Evolutionary conservation across 2,797 vertebrate species (phyloP).

Genomic region (Coluber constrictor): DNA sequence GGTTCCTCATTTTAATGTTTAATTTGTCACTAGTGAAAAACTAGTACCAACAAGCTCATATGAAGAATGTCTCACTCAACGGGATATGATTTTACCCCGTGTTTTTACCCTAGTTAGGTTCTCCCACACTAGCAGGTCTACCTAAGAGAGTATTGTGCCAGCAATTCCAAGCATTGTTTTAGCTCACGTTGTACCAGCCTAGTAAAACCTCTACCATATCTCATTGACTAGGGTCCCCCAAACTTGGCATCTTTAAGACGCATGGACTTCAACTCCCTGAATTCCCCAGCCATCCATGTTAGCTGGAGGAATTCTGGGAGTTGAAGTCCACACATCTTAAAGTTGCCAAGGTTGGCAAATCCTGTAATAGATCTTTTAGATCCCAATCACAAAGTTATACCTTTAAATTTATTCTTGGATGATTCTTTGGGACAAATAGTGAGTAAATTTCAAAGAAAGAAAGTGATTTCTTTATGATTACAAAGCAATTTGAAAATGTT

Average conservation of each 20-base stretch:
- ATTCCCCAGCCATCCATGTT: neutral
- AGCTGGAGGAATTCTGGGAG: neutral
- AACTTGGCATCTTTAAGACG: neutral
- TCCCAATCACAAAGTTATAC: neutral
- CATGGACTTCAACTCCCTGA: neutral
- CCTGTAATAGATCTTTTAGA: neutral
- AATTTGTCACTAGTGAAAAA: neutral
- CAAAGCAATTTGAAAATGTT: neutral
- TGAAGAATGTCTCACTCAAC: neutral
- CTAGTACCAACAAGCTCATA: neutral
- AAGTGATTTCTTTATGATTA: neutral
- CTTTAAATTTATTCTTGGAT: neutral
- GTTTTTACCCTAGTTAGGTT: neutral
- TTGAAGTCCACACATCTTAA: neutral
- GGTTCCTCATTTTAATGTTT: neutral
- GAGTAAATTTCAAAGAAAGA: neutral
- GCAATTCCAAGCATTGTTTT: neutral
- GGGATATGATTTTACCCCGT: neutral
- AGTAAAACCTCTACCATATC: neutral
- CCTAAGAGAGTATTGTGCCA: neutral
- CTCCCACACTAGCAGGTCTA: neutral
- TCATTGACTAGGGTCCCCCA: neutral
- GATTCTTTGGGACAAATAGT: neutral
- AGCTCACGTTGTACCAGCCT: neutral
- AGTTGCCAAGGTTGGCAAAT: neutral